These are phyloP conservation scores for Xiphorhynchus elegans DNA, from an alignment of 2,113 vertebrate species.

Conservation along the genomic window DNA sequence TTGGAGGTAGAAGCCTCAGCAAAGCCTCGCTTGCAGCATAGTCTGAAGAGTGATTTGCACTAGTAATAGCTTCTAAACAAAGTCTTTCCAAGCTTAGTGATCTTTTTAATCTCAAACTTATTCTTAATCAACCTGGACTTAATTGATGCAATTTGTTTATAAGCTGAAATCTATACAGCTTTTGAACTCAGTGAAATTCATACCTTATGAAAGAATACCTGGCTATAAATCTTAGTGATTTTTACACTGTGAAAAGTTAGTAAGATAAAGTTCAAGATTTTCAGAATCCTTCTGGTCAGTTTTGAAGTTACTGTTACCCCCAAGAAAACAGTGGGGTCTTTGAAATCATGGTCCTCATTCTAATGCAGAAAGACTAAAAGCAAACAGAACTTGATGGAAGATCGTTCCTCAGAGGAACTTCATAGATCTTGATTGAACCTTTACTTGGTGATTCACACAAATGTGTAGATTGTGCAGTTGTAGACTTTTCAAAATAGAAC, in stretches of 20 bases:
- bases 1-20: not conserved
- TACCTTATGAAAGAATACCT: not conserved
- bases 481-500: not conserved
- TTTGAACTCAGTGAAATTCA: not conserved
- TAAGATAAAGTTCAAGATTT: not conserved
- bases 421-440: not conserved
- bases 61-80: not conserved
- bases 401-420: not conserved
- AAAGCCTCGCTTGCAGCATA: accelerated
- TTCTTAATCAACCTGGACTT: not conserved
- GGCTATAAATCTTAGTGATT: not conserved
- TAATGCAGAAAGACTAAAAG: not conserved
- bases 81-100: not conserved
- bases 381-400: not conserved
- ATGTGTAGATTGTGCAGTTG: not conserved
- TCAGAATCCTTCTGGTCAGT: not conserved
- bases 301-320: not conserved
- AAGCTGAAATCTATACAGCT: not conserved
- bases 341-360: not conserved
- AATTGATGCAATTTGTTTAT: not conserved
- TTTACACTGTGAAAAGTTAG: not conserved
- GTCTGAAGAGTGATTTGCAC: not conserved
- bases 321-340: not conserved
- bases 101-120: not conserved
- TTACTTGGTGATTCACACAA: not conserved